phyloP scores from a whole-genome alignment of 2,113 vertebrate species.

The Trematocara unimaculatum region DNA sequence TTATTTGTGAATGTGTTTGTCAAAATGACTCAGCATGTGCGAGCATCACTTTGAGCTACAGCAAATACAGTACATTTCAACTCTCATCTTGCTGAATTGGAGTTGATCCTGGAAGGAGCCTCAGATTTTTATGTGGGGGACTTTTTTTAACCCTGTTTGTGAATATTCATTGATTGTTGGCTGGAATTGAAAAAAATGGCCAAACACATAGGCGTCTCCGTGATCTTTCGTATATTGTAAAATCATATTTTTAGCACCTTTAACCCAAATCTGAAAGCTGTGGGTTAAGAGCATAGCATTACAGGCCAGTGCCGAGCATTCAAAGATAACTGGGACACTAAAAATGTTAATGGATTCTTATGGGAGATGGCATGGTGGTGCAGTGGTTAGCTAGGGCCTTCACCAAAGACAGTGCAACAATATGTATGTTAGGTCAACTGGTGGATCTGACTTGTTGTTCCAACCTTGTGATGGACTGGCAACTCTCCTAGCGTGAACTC shows the following conservation, averaged over 20 bases:
- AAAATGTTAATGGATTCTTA: not conserved
- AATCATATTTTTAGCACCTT: not conserved
- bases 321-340: not conserved
- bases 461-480: not conserved
- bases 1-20: conserved; percentile 14
- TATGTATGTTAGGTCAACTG: not conserved
- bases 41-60: conserved; percentile 49
- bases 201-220: not conserved
- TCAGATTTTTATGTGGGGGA: not conserved
- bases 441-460: not conserved
- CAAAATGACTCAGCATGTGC: not conserved
- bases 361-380: not conserved
- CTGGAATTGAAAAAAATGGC: not conserved
- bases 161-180: not conserved
- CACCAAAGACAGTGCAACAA: not conserved
- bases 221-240: not conserved
- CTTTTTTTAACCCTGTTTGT: not conserved
- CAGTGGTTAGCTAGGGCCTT: not conserved
- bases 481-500: not conserved
- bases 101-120: conserved; percentile 16
- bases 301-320: not conserved
- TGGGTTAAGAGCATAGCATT: not conserved
- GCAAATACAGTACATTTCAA: conserved; percentile 38
- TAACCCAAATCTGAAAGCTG: not conserved
- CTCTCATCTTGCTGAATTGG: conserved; percentile 35